Conservation (phyloP, 2,113 vertebrate genomes). For the Pungitius pungitius region DNA sequence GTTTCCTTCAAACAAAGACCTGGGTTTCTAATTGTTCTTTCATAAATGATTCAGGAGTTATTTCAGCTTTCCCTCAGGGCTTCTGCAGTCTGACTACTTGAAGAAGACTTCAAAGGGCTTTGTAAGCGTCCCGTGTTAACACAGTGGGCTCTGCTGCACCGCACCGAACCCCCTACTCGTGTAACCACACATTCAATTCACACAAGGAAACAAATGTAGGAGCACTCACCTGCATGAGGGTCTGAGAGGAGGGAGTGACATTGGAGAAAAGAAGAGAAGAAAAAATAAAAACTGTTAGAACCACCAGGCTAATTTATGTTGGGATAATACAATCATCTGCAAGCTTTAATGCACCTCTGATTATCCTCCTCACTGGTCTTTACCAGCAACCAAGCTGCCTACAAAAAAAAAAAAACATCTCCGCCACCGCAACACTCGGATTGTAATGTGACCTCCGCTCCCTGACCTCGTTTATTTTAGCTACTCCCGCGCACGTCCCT, state of each 20-base stretch:
- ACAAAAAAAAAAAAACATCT: background rate
- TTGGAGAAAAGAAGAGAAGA: background rate
- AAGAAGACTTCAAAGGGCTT: conserved; percentile 48
- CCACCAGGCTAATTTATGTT: conserved; percentile 5
- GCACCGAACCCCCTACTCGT: background rate
- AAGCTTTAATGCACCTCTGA: conserved; percentile 30
- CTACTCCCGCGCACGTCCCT: background rate
- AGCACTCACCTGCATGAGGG: conserved; percentile 87
- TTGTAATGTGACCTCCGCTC: background rate
- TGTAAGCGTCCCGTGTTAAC: conserved; percentile 16
- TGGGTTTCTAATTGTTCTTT: conserved; percentile 43
- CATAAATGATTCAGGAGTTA: conserved; percentile 57
- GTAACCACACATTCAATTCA: conserved; percentile 4
- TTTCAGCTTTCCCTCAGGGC: conserved; percentile 37
- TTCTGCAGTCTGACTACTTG: conserved; percentile 15
- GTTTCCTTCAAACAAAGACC: conserved; percentile 20
- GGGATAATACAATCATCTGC: conserved; percentile 40
- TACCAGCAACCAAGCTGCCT: background rate
- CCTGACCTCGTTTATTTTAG: background rate
- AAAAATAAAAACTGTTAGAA: conserved; percentile 48
- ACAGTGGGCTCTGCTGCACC: background rate
- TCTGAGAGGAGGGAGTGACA: conserved; percentile 72
- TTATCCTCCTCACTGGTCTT: conserved; percentile 26
- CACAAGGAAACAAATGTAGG: conserved; percentile 12
- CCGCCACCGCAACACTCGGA: background rate